Base-by-base conservation (phyloP, 2,113 vertebrate species). In the Etia nguti region DNA sequence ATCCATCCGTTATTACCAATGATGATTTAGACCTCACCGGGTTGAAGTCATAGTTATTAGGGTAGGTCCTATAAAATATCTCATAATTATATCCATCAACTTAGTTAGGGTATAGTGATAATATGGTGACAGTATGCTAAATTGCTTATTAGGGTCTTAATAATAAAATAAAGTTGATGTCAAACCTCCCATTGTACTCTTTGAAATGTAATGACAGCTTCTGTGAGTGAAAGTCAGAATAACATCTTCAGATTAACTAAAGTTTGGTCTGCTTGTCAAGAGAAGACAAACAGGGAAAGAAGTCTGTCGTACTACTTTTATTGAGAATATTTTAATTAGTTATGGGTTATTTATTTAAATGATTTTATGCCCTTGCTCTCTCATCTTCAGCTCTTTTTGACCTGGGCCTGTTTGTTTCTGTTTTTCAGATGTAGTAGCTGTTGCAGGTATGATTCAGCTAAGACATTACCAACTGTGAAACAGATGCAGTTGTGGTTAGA, bases 401-500 rank as follows among this genome's bases (percentile, higher is more conserved):
- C 26, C 16, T 3, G 10, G 70, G 43, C 13, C 11, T 43, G 7
- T 68, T n/a, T 24, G 16, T 85, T 82, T 83, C 31, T 34, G 8
- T n/a, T 12, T 34, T 38, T 55, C 10, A 56, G 31, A 54, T 3
- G 5, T 62, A 81, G 56, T 62, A 36, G 12, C 3, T 80, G 10
- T 34, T 15, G 13, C 24, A 56, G 22, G 38, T 29, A 50, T 22
- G 54, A 56, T 59, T 77, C 43, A 52, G 43, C 43, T 48, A 65
- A 56, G 83, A 56, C 43, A 62, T 80, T 6, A 55, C 46, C 20
- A 82, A 54, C 57, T 46, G 36, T 91, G 89, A 93, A 91, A 94
- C 88, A 38, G 36, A 82, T 79, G 84, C 87, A 92, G 82, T 80
- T 94, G 92, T 91, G 93, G 92, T 92, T 91, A 82, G 85, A 86